Evolutionary conservation across 1,140 invertebrate genomes (phyloP).

Genomic region (Caerostris extrusa): DNA sequence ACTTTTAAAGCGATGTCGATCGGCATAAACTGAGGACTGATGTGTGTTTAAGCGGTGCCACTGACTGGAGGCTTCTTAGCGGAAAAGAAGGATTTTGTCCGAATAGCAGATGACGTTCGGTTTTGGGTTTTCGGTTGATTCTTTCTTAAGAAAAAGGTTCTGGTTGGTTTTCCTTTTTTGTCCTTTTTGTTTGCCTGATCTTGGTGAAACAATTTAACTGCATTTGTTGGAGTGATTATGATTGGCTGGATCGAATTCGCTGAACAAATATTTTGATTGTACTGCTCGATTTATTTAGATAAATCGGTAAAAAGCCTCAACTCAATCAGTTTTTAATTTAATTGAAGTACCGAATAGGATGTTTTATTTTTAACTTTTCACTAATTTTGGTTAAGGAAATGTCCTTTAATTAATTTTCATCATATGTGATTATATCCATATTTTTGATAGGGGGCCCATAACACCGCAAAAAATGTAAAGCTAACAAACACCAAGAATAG

Average conservation of each 20-base stretch:
- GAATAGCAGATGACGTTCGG: neutral
- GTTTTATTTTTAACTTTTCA: too few relatives aligned
- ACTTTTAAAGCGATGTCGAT: constrained; percentile 31
- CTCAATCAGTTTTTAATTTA: too few relatives aligned
- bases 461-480: too few relatives aligned
- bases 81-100: neutral
- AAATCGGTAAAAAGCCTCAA: too few relatives aligned
- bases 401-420: too few relatives aligned
- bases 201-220: neutral
- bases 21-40: neutral
- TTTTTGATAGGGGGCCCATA: too few relatives aligned
- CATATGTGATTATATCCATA: too few relatives aligned
- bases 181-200: neutral
- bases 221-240: neutral
- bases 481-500: too few relatives aligned
- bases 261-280: too few relatives aligned
- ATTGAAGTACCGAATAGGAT: too few relatives aligned
- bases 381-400: too few relatives aligned
- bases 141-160: neutral
- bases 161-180: neutral
- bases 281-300: too few relatives aligned
- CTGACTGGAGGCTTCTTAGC: neutral
- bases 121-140: constrained; percentile 2
- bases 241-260: neutral
- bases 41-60: constrained; percentile 17